Evolutionary conservation across 2,888 invertebrate genomes (phyloP).

Genomic region (Plagodis dolabraria): DNA sequence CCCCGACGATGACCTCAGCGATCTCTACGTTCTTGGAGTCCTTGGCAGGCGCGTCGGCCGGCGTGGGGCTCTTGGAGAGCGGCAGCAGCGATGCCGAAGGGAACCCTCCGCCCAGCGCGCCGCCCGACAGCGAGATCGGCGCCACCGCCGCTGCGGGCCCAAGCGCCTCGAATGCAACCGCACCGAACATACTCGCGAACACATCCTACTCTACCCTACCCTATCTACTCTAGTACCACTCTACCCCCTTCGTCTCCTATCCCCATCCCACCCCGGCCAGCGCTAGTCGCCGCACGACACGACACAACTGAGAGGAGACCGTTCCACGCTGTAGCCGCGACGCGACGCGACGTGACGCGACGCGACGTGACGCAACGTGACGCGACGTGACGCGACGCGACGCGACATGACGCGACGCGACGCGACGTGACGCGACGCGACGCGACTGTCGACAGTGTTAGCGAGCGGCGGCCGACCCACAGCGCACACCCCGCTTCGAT

Average conservation of each 20-base stretch:
- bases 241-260: conserved; percentile 17
- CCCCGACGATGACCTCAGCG: conserved; percentile 97
- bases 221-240: conserved; percentile 80
- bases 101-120: conserved; percentile 83
- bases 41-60: conserved; percentile 90
- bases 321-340: conserved; percentile 76
- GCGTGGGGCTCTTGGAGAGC: conserved; percentile 92
- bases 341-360: too few species aligned
- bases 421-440: too few species aligned
- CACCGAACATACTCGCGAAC: conserved; percentile 87
- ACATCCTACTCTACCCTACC: conserved; percentile 56
- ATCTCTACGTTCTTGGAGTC: conserved; percentile 97
- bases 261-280: conserved; percentile 29
- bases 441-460: conserved; percentile 49
- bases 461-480: conserved; percentile 45
- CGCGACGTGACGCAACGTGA: too few species aligned
- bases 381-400: too few species aligned
- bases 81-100: conserved; percentile 89
- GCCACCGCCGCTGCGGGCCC: conserved; percentile 88
- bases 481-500: conserved; percentile 32
- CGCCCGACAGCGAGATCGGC: conserved; percentile 93
- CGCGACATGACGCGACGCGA: too few species aligned
- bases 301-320: conserved; percentile 64
- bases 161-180: conserved; percentile 90
- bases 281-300: conserved; percentile 33